phyloP scores from a whole-genome alignment of 2,797 vertebrate species.

The Smutsia gigantea region DNA sequence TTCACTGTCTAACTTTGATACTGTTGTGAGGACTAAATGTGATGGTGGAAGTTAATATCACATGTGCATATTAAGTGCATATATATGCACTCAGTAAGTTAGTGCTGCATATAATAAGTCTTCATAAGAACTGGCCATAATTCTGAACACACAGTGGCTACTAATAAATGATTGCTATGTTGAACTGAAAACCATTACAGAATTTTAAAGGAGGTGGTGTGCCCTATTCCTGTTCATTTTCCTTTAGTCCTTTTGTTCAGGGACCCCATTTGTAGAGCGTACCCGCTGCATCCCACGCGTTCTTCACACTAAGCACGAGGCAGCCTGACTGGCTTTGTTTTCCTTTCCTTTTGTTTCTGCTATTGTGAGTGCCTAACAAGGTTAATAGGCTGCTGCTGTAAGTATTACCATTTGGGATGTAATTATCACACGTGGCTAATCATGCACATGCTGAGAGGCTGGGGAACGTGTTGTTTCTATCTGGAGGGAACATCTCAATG shows the following conservation, averaged over 20 bases:
- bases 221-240: background rate
- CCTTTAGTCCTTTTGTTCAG: rapidly evolving
- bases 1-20: constrained; percentile 21
- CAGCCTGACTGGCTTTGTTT: constrained; percentile 50
- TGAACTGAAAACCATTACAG: background rate
- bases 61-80: background rate
- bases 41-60: too few relatives aligned
- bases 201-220: background rate
- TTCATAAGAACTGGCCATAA: background rate
- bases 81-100: background rate
- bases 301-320: background rate
- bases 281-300: background rate
- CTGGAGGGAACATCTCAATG: constrained; percentile 73
- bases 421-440: constrained; percentile 84
- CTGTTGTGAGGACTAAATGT: constrained; percentile 9
- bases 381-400: constrained; percentile 84
- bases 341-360: constrained; percentile 61
- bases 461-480: constrained; percentile 73
- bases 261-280: background rate
- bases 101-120: background rate
- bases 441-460: constrained; percentile 77
- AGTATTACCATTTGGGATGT: constrained; percentile 77
- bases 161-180: background rate
- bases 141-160: background rate
- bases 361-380: constrained; percentile 83